Percentiles rank a stretch among this genome's conserved stretches.
These are phyloP conservation scores for Aphidoletes aphidimyza DNA, from an alignment of 2,888 invertebrate species.

Conservation along the genomic window DNA sequence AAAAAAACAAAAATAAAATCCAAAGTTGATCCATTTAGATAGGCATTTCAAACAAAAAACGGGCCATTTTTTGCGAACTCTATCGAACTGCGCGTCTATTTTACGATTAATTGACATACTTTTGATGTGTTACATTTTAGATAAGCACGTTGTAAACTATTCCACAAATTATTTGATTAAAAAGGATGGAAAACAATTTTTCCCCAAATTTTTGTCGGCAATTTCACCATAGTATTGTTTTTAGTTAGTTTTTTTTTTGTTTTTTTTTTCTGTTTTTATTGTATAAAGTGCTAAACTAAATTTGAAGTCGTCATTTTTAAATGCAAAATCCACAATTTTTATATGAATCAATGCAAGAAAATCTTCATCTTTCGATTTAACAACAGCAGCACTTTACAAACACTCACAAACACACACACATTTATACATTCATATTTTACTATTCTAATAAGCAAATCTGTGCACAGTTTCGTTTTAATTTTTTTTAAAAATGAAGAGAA, in stretches of 20 bases:
- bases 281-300: not conserved
- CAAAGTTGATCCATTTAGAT: constrained; percentile 3
- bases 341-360: no score
- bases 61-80: no score
- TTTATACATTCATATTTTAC: not conserved
- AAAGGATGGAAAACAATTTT: not conserved
- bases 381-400: not conserved
- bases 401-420: not conserved
- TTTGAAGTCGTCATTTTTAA: no score
- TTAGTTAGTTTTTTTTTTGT: no score
- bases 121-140: not conserved
- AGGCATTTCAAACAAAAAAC: constrained; percentile 36
- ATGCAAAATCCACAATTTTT: no score
- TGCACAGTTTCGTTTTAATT: constrained; percentile 8
- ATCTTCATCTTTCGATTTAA: not conserved
- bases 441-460: not conserved
- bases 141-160: constrained; percentile 28
- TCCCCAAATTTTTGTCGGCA: no score
- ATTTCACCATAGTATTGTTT: no score
- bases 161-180: not conserved
- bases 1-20: not conserved
- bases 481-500: no score
- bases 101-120: constrained; percentile 6
- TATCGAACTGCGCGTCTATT: constrained; percentile 39
- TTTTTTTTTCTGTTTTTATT: not conserved